Evolutionary conservation across 2,113 vertebrate genomes (phyloP), one percentile per base, ranked within the genome.

Genomic region (Piliocolobus tephrosceles): DNA sequence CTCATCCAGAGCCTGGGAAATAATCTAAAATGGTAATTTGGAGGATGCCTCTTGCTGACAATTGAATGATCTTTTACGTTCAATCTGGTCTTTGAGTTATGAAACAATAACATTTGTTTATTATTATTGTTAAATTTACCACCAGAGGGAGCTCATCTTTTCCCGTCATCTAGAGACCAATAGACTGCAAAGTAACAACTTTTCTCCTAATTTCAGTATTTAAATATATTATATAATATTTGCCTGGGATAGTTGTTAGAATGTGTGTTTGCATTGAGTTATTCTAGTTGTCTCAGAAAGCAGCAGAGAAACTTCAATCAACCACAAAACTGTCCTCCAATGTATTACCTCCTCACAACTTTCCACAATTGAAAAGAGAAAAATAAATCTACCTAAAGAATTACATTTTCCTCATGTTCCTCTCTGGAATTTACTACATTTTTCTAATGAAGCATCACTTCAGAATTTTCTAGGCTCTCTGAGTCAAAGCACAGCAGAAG

Each of bases 91-190:
- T 92, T 2, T 6, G 45, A 8, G 35, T 78, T 96, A 43, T 78
- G 95, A 43, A 68, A 38, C 27, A 94, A 32, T 76, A 79, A 64
- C 68, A 84, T 45, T 89, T 64, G 47, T 50, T 91, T 95, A 85
- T 84, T 81, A 88, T 81, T 96, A 1, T 61, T 70, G 0, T 64
- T 66, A 92, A 58, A 10, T 47, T 85, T 9, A 43, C 95, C 97
- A 93, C 84, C 57, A 98, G 97, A 98, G 96, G 97, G 98, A 96
- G 96, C 96, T 88, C 95, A 40, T 45, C 75, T 92, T 91, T 57
- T 70, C 95, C 40, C 38, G 11, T 58, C 25, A 35, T 79, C 72
- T 88, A 52, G 8, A 94, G 23, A 88, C 55, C 58, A 68, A 45
- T 3, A 78, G 55, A 0, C 10, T 89, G 10, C 38, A 72, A 95